These are phyloP conservation scores for Orussus abietinus DNA, from an alignment of 1,140 invertebrate genomes.

Conservation along the genomic window DNA sequence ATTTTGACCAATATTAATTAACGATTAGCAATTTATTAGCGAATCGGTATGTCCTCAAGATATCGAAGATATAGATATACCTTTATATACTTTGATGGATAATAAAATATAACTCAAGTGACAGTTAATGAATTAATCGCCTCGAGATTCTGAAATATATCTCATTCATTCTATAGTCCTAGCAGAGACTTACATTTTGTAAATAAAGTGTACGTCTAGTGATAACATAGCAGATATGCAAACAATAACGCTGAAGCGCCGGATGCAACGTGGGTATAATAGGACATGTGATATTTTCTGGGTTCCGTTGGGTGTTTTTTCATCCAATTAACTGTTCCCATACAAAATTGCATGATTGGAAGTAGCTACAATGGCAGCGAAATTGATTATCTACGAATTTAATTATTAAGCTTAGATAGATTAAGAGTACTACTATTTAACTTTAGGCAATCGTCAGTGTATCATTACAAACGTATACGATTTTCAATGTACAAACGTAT, in stretches of 20 bases:
- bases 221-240: constrained; percentile 22
- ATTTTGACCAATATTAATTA: too few relatives aligned
- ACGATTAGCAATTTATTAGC: too few relatives aligned
- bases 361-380: constrained; percentile 8
- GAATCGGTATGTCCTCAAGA: too few relatives aligned
- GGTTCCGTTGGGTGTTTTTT: constrained; percentile 20
- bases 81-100: too few relatives aligned
- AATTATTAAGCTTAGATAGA: constrained; percentile 32
- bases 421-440: constrained; percentile 27
- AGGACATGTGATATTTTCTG: constrained; percentile 42
- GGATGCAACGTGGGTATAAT: constrained; percentile 36
- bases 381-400: constrained; percentile 52
- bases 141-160: not conserved
- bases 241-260: constrained; percentile 22
- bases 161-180: constrained; percentile 29
- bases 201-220: constrained; percentile 39
- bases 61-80: too few relatives aligned
- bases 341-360: constrained; percentile 28
- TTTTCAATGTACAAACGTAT: constrained; percentile 52
- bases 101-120: too few relatives aligned
- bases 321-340: constrained; percentile 20
- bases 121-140: too few relatives aligned
- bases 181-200: constrained; percentile 37
- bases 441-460: constrained; percentile 49
- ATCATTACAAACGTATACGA: constrained; percentile 53